Evolutionary conservation across 2,113 vertebrate species (phyloP).

Genomic region (Alligator sinensis): DNA sequence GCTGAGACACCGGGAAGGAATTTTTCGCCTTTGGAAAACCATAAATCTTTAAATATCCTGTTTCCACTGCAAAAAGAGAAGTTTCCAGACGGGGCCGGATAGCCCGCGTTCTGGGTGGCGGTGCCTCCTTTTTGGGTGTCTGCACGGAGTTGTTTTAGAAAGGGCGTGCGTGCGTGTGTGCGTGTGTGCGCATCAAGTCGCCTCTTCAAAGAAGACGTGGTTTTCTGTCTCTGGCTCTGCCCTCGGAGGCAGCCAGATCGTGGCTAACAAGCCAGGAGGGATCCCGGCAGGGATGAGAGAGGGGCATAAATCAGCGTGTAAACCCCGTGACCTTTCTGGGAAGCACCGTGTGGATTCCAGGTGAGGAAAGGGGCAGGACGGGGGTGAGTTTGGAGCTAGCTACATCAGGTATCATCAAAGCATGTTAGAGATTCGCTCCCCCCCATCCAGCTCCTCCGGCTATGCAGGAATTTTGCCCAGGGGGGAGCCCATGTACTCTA

Average conservation of each 20-base stretch:
- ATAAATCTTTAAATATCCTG: slow-evolving; percentile 50
- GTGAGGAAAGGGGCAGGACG: background rate
- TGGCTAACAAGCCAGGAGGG: background rate
- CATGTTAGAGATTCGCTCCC: background rate
- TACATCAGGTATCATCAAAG: background rate
- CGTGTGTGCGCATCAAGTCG: rapidly evolving
- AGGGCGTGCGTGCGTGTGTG: background rate
- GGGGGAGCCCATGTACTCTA: background rate
- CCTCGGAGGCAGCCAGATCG: rapidly evolving
- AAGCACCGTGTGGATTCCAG: background rate
- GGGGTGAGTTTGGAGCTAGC: background rate
- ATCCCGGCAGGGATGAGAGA: background rate
- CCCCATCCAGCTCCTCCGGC: background rate
- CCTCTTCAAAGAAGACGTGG: background rate
- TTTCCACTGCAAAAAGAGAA: background rate
- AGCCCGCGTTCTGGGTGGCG: background rate
- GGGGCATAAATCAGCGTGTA: background rate
- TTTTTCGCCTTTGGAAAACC: slow-evolving; percentile 41
- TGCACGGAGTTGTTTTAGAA: background rate
- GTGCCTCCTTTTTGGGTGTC: background rate
- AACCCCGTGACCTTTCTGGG: background rate
- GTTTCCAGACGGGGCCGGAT: background rate
- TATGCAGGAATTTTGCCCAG: background rate
- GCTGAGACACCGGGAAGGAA: background rate
- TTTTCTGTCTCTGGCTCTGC: background rate